Percentiles rank a stretch among this genome's conserved stretches.
These are phyloP conservation scores for Gadopsis bispinosus DNA, from an alignment of 2,797 vertebrate species.

Conservation along the genomic window DNA sequence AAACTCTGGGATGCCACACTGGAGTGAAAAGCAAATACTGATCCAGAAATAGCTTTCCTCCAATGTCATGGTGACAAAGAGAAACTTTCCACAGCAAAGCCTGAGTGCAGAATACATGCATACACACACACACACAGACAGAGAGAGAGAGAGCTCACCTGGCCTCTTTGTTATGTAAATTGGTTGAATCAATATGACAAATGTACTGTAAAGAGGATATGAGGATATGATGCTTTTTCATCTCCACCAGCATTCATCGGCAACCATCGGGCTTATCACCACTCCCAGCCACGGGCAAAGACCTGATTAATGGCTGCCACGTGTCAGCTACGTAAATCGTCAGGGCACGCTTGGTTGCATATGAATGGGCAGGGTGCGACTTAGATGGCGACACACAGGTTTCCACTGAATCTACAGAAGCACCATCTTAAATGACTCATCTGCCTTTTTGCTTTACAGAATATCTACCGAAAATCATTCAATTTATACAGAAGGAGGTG, in stretches of 20 bases:
- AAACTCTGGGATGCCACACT: constrained; percentile 42
- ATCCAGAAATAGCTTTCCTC: constrained; percentile 65
- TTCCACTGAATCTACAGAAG: constrained; percentile 4
- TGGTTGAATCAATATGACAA: constrained; percentile 59
- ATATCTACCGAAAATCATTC: neutral
- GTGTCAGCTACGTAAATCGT: constrained; percentile 68
- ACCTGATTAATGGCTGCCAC: constrained; percentile 74
- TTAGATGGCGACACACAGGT: constrained; percentile 30
- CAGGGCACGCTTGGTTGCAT: constrained; percentile 49
- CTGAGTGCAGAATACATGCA: constrained; percentile 24
- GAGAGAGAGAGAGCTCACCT: constrained; percentile 42
- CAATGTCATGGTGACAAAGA: constrained; percentile 52
- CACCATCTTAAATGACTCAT: neutral
- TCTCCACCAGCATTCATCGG: constrained; percentile 40
- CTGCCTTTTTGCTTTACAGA: neutral
- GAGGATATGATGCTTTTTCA: constrained; percentile 42
- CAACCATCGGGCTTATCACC: constrained; percentile 62
- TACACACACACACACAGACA: neutral
- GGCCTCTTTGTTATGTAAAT: constrained; percentile 62
- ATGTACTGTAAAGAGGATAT: constrained; percentile 58
- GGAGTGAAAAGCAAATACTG: constrained; percentile 44
- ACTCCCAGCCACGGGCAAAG: constrained; percentile 60
- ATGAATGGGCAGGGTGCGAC: constrained; percentile 51
- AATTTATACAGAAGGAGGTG: neutral
- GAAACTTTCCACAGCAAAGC: constrained; percentile 52